A percentile compares a stretch with the other conserved stretches of the same genome.
Conservation (phyloP, 2,797 vertebrate genomes). For the Poecilia gillii region DNA sequence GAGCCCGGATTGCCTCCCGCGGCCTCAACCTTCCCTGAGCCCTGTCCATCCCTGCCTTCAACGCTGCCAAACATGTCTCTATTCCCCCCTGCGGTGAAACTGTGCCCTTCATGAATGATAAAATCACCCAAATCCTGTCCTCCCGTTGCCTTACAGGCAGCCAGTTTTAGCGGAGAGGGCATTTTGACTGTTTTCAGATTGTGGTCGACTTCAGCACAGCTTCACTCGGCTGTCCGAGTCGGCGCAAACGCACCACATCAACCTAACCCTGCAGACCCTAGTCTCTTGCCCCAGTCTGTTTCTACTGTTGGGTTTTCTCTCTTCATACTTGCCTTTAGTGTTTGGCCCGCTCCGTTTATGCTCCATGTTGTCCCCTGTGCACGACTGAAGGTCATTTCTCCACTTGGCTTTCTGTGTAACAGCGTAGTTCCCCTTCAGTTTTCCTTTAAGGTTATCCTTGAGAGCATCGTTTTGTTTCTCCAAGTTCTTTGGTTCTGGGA, state of each 20-base stretch:
- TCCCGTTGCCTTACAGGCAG: background rate
- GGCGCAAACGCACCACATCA: conserved; percentile 2
- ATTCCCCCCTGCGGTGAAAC: background rate
- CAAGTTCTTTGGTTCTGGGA: background rate
- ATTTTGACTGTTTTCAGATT: background rate
- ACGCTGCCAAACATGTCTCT: background rate
- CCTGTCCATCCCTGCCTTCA: background rate
- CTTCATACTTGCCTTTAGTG: conserved; percentile 35
- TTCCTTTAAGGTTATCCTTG: background rate
- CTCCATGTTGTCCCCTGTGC: background rate
- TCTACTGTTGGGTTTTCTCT: conserved; percentile 12
- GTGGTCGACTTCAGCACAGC: background rate
- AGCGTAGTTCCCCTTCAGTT: background rate
- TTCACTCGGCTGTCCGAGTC: background rate
- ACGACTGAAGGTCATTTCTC: background rate
- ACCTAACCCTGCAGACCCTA: background rate
- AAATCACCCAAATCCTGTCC: background rate
- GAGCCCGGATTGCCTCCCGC: background rate
- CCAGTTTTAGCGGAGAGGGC: background rate
- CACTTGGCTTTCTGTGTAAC: background rate
- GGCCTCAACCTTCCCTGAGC: conserved; percentile 3
- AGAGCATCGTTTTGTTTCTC: background rate
- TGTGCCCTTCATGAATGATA: background rate
- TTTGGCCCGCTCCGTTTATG: background rate
- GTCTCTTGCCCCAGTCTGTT: background rate